Conservation (phyloP, 2,888 invertebrate genomes). For the Perithous albicinctus region DNA sequence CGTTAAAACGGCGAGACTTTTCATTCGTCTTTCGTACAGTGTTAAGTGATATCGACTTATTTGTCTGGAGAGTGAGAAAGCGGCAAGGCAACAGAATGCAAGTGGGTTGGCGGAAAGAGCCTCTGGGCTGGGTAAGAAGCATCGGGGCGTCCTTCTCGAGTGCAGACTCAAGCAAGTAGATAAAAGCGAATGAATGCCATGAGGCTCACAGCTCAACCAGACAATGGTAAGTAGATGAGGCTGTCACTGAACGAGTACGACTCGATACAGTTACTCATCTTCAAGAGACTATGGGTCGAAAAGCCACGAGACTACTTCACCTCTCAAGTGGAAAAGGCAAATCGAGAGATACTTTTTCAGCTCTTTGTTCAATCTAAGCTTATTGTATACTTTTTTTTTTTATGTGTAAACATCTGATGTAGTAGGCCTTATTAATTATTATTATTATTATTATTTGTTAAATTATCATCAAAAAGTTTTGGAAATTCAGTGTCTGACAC, state of each 20-base stretch:
- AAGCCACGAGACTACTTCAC: slow-evolving; percentile 27
- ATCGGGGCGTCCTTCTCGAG: slow-evolving; percentile 49
- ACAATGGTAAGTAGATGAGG: slow-evolving; percentile 61
- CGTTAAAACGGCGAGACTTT: slow-evolving; percentile 52
- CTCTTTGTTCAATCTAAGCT: neutral
- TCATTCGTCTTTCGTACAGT: slow-evolving; percentile 49
- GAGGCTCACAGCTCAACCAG: slow-evolving; percentile 62
- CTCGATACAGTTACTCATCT: slow-evolving; percentile 59
- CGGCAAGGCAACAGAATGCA: slow-evolving; percentile 9
- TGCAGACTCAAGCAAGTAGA: slow-evolving; percentile 66
- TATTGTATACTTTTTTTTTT: neutral
- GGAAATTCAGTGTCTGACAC: no score
- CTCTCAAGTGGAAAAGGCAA: slow-evolving; percentile 17
- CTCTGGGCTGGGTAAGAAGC: slow-evolving; percentile 43
- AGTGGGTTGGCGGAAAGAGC: slow-evolving; percentile 15
- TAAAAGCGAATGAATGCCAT: slow-evolving; percentile 61
- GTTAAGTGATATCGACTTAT: slow-evolving; percentile 64
- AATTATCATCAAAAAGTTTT: no score
- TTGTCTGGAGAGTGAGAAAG: slow-evolving; percentile 49
- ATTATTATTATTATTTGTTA: no score
- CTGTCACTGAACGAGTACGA: slow-evolving; percentile 58
- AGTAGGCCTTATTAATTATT: no score
- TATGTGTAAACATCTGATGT: no score
- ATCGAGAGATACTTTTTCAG: slow-evolving; percentile 8
- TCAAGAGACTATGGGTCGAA: slow-evolving; percentile 32